Conservation (phyloP, 2,797 vertebrate genomes). For the Rhinichthys osculus region DNA sequence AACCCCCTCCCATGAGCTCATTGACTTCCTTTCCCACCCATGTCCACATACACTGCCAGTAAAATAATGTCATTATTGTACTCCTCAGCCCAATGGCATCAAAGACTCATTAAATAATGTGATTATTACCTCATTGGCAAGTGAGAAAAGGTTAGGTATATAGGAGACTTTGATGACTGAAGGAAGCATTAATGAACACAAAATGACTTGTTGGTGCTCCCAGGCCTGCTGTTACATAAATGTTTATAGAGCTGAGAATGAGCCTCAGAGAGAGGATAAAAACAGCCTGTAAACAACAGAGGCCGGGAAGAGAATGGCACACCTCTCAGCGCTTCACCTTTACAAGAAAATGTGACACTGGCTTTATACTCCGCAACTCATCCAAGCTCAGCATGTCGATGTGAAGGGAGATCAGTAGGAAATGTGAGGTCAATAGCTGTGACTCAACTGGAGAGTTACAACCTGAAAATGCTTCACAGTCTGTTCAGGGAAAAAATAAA, state of each 20-base stretch:
- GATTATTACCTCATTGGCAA: slow-evolving; percentile 42
- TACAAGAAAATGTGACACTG: background rate
- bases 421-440: background rate
- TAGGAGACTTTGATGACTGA: slow-evolving; percentile 54
- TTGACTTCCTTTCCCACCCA: slow-evolving; percentile 52
- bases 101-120: slow-evolving; percentile 55
- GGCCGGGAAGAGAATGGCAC: background rate
- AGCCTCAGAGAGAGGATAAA: slow-evolving; percentile 39
- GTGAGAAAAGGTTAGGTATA: background rate
- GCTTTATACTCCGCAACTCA: slow-evolving; percentile 6
- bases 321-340: background rate
- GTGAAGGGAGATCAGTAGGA: slow-evolving; percentile 60
- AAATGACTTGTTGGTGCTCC: slow-evolving; percentile 44
- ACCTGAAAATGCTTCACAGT: background rate
- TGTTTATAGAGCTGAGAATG: slow-evolving; percentile 58
- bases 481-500: background rate
- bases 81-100: slow-evolving; percentile 37
- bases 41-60: slow-evolving; percentile 24
- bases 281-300: slow-evolving; percentile 35
- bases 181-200: slow-evolving; percentile 48
- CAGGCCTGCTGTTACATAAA: slow-evolving; percentile 57
- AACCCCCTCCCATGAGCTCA: slow-evolving; percentile 35
- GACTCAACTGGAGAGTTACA: background rate
- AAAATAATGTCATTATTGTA: slow-evolving; percentile 47
- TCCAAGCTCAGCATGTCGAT: slow-evolving; percentile 24